phyloP scores from a whole-genome alignment of 2,113 vertebrate species.

The Trogon surrucura region DNA sequence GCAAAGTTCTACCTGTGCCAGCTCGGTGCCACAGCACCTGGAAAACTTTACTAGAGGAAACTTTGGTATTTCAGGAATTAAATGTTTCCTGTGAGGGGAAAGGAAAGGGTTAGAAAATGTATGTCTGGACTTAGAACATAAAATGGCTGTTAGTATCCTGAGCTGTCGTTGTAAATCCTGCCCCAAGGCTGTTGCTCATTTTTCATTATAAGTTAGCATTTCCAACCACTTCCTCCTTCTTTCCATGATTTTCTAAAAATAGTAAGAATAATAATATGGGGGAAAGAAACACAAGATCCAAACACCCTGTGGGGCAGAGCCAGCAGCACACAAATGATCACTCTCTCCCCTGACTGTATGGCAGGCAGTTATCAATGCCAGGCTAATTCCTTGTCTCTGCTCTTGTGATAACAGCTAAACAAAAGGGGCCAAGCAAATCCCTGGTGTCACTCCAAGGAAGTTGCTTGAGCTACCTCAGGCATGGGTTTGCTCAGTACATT shows the following conservation, averaged over 20 bases:
- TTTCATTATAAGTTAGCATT: background rate
- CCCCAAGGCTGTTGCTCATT: background rate
- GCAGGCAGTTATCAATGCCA: slow-evolving; percentile 9
- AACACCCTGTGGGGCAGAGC: background rate
- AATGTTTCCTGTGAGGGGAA: background rate
- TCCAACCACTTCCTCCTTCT: background rate
- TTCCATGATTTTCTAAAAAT: background rate
- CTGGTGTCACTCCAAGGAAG: background rate
- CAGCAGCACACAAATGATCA: background rate
- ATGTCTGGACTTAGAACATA: background rate
- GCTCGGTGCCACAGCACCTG: background rate
- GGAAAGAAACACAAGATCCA: background rate
- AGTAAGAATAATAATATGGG: background rate
- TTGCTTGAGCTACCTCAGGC: background rate
- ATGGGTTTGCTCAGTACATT: background rate
- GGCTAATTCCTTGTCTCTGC: background rate
- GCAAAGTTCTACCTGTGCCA: background rate
- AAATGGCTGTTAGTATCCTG: background rate
- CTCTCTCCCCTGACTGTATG: background rate
- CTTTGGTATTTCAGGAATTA: background rate
- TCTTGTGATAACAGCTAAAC: background rate
- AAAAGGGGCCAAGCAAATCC: slow-evolving; percentile 6
- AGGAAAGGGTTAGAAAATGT: background rate
- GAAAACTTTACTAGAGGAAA: background rate
- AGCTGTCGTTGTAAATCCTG: background rate